Conservation (phyloP, 53 echinoderm and acorn worm genomes). For the Actinopyga echinites region DNA sequence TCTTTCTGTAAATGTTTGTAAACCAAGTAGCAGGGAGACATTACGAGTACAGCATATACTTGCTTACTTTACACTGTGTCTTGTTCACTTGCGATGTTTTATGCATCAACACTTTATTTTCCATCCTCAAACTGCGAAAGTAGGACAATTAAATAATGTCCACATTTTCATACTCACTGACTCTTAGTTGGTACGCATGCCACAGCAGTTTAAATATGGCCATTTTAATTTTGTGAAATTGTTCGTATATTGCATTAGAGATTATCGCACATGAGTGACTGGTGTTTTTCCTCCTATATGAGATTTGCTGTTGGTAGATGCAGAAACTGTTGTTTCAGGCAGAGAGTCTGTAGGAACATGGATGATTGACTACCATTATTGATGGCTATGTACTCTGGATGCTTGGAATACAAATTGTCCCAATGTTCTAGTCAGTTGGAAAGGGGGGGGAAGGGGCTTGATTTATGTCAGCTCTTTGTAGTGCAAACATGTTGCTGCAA, state of each 20-base stretch:
- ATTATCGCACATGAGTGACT: constrained; percentile 13
- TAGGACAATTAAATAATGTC: constrained; percentile 33
- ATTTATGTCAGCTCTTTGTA: no score
- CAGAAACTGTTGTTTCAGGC: constrained; percentile 13
- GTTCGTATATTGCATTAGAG: constrained; percentile 25
- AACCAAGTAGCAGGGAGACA: no score
- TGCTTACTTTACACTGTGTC: no score
- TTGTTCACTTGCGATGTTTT: no score
- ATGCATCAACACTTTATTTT: no score
- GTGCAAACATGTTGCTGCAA: no score
- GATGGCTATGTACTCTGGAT: constrained; percentile 2
- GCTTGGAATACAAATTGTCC: no score
- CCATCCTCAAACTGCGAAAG: constrained; percentile 1
- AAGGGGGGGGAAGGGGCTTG: no score
- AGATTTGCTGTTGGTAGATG: background rate
- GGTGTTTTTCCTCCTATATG: background rate
- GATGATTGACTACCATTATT: constrained; percentile 19
- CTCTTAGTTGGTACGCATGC: background rate
- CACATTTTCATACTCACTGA: constrained; percentile 4
- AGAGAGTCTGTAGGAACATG: background rate
- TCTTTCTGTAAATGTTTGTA: no score
- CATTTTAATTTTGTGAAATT: constrained; percentile 13
- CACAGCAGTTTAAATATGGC: background rate
- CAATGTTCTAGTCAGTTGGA: no score
- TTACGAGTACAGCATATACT: no score